Evolutionary conservation across 2,113 vertebrate genomes (phyloP).

Genomic region (Zeus faber): DNA sequence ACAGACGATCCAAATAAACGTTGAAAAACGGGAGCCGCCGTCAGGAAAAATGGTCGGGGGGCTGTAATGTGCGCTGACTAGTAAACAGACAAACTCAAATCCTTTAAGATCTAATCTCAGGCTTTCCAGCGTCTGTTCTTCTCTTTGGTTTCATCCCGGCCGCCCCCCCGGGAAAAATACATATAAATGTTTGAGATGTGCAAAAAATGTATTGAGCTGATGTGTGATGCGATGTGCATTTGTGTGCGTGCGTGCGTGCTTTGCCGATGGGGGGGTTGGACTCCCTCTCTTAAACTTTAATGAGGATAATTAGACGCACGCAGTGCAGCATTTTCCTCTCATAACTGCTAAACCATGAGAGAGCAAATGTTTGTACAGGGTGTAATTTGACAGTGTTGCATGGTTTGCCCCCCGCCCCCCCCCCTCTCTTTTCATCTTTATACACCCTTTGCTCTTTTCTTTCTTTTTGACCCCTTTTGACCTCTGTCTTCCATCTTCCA

Average conservation of each 20-base stretch:
- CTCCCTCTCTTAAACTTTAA: constrained; percentile 22
- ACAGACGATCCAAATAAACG: no score
- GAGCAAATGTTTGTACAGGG: constrained; percentile 40
- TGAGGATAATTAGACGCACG: constrained; percentile 53
- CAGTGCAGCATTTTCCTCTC: constrained; percentile 32
- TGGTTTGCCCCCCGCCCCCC: constrained; percentile 17
- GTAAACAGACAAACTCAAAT: no score
- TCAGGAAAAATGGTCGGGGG: no score
- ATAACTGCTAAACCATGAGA: constrained; percentile 45
- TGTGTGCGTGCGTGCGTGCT: constrained; percentile 9
- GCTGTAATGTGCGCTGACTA: no score
- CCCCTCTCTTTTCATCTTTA: constrained; percentile 15
- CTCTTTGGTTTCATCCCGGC: no score
- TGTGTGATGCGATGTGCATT: constrained; percentile 26
- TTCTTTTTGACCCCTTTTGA: constrained; percentile 9
- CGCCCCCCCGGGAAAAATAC: no score
- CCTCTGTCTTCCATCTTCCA: constrained; percentile 22
- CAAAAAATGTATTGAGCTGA: constrained; percentile 17
- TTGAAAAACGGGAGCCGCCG: no score
- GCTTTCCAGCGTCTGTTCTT: no score
- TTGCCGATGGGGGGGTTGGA: constrained; percentile 14
- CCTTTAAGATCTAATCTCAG: no score
- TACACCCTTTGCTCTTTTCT: constrained; percentile 31
- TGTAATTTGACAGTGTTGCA: constrained; percentile 46
- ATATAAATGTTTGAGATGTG: background rate